Base-by-base conservation (phyloP, 2,888 invertebrate species). In the Lordiphosa fenestrarum region DNA sequence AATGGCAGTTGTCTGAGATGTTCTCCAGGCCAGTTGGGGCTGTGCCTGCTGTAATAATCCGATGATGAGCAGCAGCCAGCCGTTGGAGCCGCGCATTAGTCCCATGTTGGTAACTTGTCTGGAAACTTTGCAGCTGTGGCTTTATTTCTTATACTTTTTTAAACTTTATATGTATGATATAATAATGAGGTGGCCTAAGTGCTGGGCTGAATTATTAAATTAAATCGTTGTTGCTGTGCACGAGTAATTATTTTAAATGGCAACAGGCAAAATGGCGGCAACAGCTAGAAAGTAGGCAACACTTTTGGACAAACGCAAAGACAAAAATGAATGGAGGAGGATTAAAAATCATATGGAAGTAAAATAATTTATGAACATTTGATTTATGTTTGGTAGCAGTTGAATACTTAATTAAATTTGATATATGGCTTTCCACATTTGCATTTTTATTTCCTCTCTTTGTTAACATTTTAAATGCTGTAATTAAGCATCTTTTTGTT, bases 61-160 rank as follows among this genome's bases (percentile, higher is more conserved):
- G 74, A 78, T 86, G 72, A 88, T 80, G 71, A 89, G 70, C 64
- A 89, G 61, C 66, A 86, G 73, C 84, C 88, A 87, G 73, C 81
- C 84, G 41, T 87, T 64, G 59, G 77, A 74, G 66, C 80, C 70
- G 60, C 85, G 83, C 69, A 88, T 86, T 73, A 87, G 84, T 86
- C 86, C 88, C 89, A 89, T 89, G 84, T 71, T 71, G 81, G 62
- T 49, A 49, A 69, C 69, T 72, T 61, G 66, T 35, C 57, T 59
- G 65, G 36, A 38, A 48, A 44, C 53, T 50, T 38, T 50, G 30
- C 25, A 89, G 82, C 70, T 72, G 76, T 63, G 49, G 39, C 46
- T 58, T 41, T 36, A 19, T 9, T n/a, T 19, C 19, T 25, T 50
- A 15, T 35, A 30, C 53, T 13, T 21, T 49, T 9, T 37, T 21